Percentiles rank a stretch among this genome's conserved stretches.
Conservation (phyloP, 2,113 vertebrate genomes). For the Pluvianellus socialis region DNA sequence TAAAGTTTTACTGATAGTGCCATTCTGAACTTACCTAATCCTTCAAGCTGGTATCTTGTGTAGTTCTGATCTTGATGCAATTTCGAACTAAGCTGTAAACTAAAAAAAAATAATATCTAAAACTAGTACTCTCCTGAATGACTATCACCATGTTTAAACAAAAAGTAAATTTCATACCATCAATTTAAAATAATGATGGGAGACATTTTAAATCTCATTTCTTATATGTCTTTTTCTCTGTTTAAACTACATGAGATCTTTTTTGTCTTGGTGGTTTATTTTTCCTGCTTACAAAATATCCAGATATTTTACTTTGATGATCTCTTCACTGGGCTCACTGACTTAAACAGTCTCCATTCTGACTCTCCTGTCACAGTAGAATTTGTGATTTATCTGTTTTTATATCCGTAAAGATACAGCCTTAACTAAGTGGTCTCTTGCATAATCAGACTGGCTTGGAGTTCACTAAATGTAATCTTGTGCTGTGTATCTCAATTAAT, state of each 20-base stretch:
- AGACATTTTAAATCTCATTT: background rate
- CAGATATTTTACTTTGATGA: background rate
- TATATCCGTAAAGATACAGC: conserved; percentile 75
- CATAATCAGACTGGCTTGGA: conserved; percentile 81
- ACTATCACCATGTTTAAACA: background rate
- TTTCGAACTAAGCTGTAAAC: background rate
- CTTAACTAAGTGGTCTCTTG: conserved; percentile 82
- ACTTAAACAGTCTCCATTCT: conserved; percentile 28
- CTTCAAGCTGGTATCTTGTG: background rate
- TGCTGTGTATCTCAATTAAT: conserved; percentile 91
- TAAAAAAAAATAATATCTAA: background rate
- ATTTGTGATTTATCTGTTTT: conserved; percentile 74
- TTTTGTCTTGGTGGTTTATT: background rate
- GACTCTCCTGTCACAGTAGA: conserved; percentile 22
- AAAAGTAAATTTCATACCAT: background rate
- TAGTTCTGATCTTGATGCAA: background rate
- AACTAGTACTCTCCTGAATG: background rate
- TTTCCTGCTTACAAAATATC: background rate
- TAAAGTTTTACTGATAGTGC: background rate
- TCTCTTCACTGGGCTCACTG: background rate
- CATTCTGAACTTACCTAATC: background rate
- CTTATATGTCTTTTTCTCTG: background rate
- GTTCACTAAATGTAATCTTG: conserved; percentile 82
- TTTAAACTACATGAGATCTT: background rate
- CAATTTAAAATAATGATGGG: background rate